phyloP scores from a whole-genome alignment of 2,888 invertebrate species.

The Lasioglossum malachurum region DNA sequence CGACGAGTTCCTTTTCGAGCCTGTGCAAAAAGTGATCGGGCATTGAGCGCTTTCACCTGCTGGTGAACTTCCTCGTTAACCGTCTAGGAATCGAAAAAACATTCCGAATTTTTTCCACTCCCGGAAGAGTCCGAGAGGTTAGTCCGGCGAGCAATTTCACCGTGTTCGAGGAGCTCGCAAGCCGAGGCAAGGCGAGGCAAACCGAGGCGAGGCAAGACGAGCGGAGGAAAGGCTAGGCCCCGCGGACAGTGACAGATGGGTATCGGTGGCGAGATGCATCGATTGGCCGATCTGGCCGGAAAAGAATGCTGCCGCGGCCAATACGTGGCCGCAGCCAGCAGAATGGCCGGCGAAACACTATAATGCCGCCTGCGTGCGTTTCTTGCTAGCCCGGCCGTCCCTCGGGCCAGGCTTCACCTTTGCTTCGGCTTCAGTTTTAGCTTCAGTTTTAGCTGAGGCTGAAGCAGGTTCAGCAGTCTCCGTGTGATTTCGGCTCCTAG shows the following conservation, averaged over 20 bases:
- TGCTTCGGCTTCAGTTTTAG: slow-evolving; percentile 14
- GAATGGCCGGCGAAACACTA: slow-evolving; percentile 81
- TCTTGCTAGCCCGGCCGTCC: slow-evolving; percentile 57
- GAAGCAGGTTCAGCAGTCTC: slow-evolving; percentile 22
- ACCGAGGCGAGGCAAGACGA: slow-evolving; percentile 11
- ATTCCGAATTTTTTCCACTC: slow-evolving; percentile 28
- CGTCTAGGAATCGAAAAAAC: slow-evolving; percentile 11
- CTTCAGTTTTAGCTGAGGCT: neutral
- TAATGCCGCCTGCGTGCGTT: slow-evolving; percentile 71
- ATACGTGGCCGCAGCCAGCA: slow-evolving; percentile 82
- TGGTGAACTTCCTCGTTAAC: slow-evolving; percentile 2
- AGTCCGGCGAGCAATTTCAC: slow-evolving; percentile 40
- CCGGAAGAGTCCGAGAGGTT: slow-evolving; percentile 23
- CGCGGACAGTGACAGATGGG: slow-evolving; percentile 85
- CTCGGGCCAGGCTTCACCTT: slow-evolving; percentile 54
- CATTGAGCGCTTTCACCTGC: slow-evolving; percentile 3
- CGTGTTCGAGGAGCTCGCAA: neutral
- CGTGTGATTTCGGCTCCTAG: slow-evolving; percentile 64
- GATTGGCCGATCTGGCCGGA: slow-evolving; percentile 85
- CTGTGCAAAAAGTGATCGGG: neutral
- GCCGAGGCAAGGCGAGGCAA: neutral
- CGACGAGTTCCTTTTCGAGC: slow-evolving; percentile 1
- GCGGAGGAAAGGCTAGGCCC: slow-evolving; percentile 64
- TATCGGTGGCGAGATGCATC: slow-evolving; percentile 85
- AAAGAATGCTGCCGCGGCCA: slow-evolving; percentile 84